Base-by-base conservation (phyloP, 2,888 invertebrate species). In the Drosophila ochracea region DNA sequence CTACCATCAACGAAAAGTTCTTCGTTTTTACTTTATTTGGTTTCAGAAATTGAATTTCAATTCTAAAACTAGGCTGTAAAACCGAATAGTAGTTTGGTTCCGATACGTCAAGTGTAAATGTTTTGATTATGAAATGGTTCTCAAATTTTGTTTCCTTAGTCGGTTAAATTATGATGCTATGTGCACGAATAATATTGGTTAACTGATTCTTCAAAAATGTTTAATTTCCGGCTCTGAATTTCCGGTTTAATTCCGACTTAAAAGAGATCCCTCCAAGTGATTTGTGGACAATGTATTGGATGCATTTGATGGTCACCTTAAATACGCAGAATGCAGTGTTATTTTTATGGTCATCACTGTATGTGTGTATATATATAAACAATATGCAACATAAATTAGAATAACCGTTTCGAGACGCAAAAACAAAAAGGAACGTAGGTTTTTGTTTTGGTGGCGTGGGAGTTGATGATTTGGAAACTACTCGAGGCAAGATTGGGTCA, bases 361-460 rank as follows among this genome's bases (percentile, higher is more conserved):
- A 21, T 25, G 25, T 25, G 25, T 55, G 35, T 60, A 31, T 53
- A 41, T 68, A 58, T 50, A 62, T 73, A 68, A 67, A 79, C 76
- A 80, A 86, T 83, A 52, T 81, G 78, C 82, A 77, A 86, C 87
- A 89, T 89, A 89, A 86, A 89, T 85, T 89, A 85, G 87, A 84
- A 89, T 82, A 84, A 69, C 75, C 62, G 76, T 75, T 76, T 37
- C 16, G 66, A 80, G 67, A 73, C 70, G 70, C 49, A 73, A 68
- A 57, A 59, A 68, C 35, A 68, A 77, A 72, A 74, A 69, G 53
- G 28, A 59, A 71, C 65, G 58, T 49, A 73, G 69, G 65, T 62
- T 69, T 25, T 52, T 37, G 53, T 49, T 50, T 28, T 25, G 50
- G 53, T 37, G 57, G 65, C 71, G 83, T 83, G 78, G 89, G 80